phyloP scores from a whole-genome alignment of 2,113 vertebrate species.

The Hippocampus guttulatus region DNA sequence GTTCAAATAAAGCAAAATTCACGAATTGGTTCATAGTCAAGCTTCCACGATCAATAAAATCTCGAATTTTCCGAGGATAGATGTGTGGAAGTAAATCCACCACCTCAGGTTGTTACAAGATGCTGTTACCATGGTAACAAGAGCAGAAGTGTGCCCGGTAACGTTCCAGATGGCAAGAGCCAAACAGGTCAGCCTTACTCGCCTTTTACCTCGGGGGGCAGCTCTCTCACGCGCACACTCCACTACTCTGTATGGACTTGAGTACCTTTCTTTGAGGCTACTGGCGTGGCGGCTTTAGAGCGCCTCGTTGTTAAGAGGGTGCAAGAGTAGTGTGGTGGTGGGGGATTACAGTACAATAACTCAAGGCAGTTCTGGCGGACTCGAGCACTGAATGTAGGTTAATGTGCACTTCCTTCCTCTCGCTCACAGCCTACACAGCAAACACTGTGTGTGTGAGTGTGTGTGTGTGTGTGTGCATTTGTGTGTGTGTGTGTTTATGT shows the following conservation, averaged over 20 bases:
- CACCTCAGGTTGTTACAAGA: background rate
- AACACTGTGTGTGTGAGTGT: background rate
- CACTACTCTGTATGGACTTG: too few species aligned
- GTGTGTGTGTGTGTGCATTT: too few species aligned
- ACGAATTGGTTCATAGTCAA: too few species aligned
- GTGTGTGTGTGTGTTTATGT: background rate
- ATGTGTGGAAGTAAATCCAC: background rate
- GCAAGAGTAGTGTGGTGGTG: too few species aligned
- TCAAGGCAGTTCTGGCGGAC: conserved; percentile 43
- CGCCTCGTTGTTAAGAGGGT: too few species aligned
- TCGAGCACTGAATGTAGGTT: conserved; percentile 54
- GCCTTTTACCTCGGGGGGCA: too few species aligned
- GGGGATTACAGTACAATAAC: conserved; percentile 6
- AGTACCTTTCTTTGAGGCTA: too few species aligned
- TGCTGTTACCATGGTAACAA: background rate
- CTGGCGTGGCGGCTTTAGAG: too few species aligned
- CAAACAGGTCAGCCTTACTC: background rate
- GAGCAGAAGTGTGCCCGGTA: background rate
- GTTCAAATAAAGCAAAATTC: too few species aligned
- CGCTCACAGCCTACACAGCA: conserved; percentile 12
- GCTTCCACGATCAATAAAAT: too few species aligned
- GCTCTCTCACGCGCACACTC: too few species aligned
- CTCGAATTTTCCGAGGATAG: background rate
- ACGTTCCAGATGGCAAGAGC: background rate
- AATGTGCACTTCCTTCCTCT: conserved; percentile 62